Conservation (phyloP, 2,113 vertebrate genomes). For the western clawed frog (Xenopus tropicalis) region DNA sequence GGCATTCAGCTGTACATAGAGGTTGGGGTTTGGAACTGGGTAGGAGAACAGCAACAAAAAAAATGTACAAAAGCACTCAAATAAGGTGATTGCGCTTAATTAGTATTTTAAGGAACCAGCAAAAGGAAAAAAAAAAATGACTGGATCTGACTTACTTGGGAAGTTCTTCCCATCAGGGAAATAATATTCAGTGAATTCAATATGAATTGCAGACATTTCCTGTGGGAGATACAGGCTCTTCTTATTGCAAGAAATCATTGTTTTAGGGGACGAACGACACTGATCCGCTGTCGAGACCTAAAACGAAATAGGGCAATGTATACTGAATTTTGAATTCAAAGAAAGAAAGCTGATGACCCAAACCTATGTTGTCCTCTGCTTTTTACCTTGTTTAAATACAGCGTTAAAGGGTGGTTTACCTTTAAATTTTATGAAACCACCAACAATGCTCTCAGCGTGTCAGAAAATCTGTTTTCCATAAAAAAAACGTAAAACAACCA, state of each 20-base stretch:
- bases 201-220: slow-evolving; percentile 95
- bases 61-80: neutral
- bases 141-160: slow-evolving; percentile 75
- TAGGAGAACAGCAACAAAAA: slow-evolving; percentile 47
- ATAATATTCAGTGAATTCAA: slow-evolving; percentile 98
- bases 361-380: too few relatives aligned
- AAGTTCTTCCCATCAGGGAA: slow-evolving; percentile 95
- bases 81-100: neutral
- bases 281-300: slow-evolving; percentile 97
- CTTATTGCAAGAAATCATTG: slow-evolving; percentile 98
- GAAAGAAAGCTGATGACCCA: too few relatives aligned
- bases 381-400: too few relatives aligned
- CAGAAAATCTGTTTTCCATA: too few relatives aligned
- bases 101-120: too few relatives aligned
- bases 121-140: too few relatives aligned
- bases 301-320: slow-evolving; percentile 32
- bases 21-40: slow-evolving; percentile 90
- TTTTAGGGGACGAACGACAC: slow-evolving; percentile 87
- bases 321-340: too few relatives aligned
- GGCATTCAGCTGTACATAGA: slow-evolving; percentile 92
- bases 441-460: too few relatives aligned
- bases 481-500: too few relatives aligned
- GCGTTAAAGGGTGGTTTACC: too few relatives aligned
- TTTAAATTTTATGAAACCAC: too few relatives aligned
- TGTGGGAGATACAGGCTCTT: slow-evolving; percentile 92